Base-by-base conservation (phyloP, 2,113 vertebrate species). In the Boleophthalmus pectinirostris region DNA sequence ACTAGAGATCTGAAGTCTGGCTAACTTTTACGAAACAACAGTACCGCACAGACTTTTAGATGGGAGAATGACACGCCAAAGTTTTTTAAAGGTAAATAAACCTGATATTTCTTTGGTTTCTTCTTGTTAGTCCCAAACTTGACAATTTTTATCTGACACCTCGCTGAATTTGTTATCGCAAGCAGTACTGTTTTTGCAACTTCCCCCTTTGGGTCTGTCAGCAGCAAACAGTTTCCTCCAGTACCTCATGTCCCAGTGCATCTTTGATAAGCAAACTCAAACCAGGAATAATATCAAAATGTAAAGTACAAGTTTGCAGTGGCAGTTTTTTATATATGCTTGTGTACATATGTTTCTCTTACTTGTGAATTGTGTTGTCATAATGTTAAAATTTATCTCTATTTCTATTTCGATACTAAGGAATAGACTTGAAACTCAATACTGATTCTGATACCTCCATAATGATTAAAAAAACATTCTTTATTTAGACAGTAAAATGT, bases 71-170 rank as follows among this genome's bases (percentile, higher is more conserved):
- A 8, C 11, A 10, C 23, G 23, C 23, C 56, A 57, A 24, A 72
- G n/a, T 15, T 21, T 54, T 15, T 2, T 68, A 60, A 43, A 21
- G 60, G 35, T 24, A 60, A 56, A 80, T 82, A 75, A 81, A 83
- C 67, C 61, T 24, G 65, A 71, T 29, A 69, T 43, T 16, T 79
- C 35, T 47, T 35, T 54, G 45, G 54, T 72, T 69, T 38, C 66
- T 24, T 1, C 47, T 21, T n/a, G 68, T 69, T 66, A 69, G 47
- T 25, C n/a, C 3, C 13, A 2, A 10, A 25, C 54, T 24, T 1
- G 20, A 64, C 18, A 18, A 18, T 73, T 72, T 70, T 69, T 54
- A 54, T 54, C 51, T 54, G 43, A 79, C n/a, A 65, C 25, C 56
- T 79, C 72, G 51, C 54, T 54, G 66, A 57, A 25, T 75, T 29